Conservation (phyloP, 2,113 vertebrate genomes). For the Trematomus loennbergii region DNA sequence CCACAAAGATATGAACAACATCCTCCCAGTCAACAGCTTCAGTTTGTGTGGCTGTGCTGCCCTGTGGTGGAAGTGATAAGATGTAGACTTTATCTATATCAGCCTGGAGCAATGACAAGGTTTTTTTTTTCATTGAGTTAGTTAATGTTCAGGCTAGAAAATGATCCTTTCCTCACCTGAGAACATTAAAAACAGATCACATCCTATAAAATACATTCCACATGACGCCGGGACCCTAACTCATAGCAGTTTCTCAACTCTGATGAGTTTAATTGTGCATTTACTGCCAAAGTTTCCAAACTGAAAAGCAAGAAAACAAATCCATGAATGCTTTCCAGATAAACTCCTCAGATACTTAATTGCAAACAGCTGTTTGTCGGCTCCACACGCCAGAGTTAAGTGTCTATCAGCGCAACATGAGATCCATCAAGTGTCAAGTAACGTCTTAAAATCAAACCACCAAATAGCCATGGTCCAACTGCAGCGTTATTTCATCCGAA, state of each 20-base stretch:
- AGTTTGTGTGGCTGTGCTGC: background rate
- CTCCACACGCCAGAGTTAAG: background rate
- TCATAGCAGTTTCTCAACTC: fast-evolving
- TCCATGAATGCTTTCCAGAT: background rate
- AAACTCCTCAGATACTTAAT: slow-evolving; percentile 1
- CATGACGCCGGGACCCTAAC: background rate
- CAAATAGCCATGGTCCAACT: background rate
- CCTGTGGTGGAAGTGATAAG: background rate
- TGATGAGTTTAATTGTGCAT: background rate
- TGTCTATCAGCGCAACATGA: background rate
- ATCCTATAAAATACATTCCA: background rate
- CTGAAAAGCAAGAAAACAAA: background rate
- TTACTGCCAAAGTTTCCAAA: background rate
- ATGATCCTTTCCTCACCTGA: background rate
- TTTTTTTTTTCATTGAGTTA: no score
- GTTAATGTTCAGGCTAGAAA: background rate
- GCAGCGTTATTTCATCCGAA: background rate
- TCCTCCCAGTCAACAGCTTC: background rate
- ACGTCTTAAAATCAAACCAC: background rate
- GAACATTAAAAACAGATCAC: background rate
- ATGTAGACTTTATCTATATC: background rate
- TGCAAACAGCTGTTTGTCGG: slow-evolving; percentile 27
- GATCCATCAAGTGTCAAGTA: slow-evolving; percentile 9
- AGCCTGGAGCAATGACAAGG: background rate
- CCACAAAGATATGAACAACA: slow-evolving; percentile 25